These are phyloP conservation scores for Epinephelus awoara DNA, from an alignment of 2,797 vertebrate species.

Conservation along the genomic window DNA sequence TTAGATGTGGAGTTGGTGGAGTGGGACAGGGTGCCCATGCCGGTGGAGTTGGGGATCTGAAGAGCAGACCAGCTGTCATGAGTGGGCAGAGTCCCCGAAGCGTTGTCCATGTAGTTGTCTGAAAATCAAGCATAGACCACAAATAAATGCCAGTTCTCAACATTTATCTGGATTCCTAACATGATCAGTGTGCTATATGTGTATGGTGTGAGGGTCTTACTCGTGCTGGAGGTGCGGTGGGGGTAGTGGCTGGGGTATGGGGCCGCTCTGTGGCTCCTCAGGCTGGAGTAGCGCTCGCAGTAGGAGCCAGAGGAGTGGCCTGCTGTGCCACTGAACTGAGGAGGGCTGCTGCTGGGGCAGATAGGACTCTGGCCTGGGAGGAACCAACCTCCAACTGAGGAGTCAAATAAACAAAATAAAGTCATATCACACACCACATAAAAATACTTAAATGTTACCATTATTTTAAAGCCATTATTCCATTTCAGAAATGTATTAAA, in stretches of 20 bases:
- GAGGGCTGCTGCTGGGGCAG: constrained; percentile 87
- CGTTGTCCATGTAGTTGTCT: constrained; percentile 89
- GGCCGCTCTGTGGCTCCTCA: constrained; percentile 83
- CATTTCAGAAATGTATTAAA: background rate
- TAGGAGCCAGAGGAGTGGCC: constrained; percentile 87
- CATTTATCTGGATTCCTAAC: background rate
- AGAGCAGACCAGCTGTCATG: constrained; percentile 89
- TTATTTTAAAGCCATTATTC: background rate
- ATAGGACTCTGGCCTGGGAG: constrained; percentile 85
- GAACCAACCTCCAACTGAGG: constrained; percentile 88
- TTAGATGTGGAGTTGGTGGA: constrained; percentile 86
- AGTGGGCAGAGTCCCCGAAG: constrained; percentile 77
- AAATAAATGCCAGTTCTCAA: background rate
- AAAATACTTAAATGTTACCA: background rate
- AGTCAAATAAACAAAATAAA: background rate
- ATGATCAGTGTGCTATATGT: background rate
- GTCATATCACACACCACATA: accelerated
- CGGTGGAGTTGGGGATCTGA: constrained; percentile 86
- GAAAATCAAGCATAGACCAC: background rate
- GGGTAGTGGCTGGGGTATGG: constrained; percentile 88
- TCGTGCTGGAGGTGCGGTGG: constrained; percentile 83
- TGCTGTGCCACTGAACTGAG: constrained; percentile 83
- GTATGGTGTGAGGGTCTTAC: constrained; percentile 61
- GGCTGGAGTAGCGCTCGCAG: constrained; percentile 87
- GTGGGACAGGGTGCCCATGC: constrained; percentile 86